Conservation (phyloP, 2,797 vertebrate genomes). For the Coregonus ussuriensis region DNA sequence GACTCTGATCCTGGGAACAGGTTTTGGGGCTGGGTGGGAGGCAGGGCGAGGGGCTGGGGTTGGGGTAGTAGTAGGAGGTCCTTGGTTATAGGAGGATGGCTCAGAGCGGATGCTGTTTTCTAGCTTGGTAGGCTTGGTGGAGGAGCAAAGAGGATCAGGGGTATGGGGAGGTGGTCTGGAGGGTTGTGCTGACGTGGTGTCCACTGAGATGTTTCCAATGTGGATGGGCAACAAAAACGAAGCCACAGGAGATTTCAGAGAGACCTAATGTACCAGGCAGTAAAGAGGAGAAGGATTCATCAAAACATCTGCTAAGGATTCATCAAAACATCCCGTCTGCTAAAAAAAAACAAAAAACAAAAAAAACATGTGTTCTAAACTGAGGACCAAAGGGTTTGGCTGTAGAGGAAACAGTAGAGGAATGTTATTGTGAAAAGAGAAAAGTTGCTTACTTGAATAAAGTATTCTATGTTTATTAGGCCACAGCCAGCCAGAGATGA, state of each 20-base stretch:
- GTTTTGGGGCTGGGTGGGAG: conserved; percentile 42
- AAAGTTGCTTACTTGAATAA: conserved; percentile 80
- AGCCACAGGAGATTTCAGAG: conserved; percentile 87
- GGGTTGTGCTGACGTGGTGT: conserved; percentile 71
- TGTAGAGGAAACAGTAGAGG: not conserved
- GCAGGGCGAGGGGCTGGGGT: conserved; percentile 45
- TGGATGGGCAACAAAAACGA: conserved; percentile 86
- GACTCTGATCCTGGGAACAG: conserved; percentile 59
- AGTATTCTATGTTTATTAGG: conserved; percentile 92
- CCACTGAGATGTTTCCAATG: conserved; percentile 88
- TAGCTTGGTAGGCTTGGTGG: not conserved
- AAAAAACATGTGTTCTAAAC: not conserved
- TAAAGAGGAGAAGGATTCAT: not conserved
- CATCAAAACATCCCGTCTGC: too few species aligned
- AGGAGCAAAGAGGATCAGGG: not conserved
- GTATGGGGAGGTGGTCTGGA: conserved; percentile 48
- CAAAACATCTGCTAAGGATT: too few species aligned
- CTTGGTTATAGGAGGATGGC: not conserved
- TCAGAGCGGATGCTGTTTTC: not conserved
- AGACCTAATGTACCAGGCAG: conserved; percentile 71
- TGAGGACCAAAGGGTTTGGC: not conserved
- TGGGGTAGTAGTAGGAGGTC: not conserved
- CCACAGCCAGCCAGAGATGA: conserved; percentile 87
- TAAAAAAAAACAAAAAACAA: too few species aligned
- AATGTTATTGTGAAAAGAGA: not conserved